A percentile compares a stretch with the other conserved stretches of the same genome.
Evolutionary conservation across 2,888 invertebrate species (phyloP).

Genomic region (Tryphoninae sp.): DNA sequence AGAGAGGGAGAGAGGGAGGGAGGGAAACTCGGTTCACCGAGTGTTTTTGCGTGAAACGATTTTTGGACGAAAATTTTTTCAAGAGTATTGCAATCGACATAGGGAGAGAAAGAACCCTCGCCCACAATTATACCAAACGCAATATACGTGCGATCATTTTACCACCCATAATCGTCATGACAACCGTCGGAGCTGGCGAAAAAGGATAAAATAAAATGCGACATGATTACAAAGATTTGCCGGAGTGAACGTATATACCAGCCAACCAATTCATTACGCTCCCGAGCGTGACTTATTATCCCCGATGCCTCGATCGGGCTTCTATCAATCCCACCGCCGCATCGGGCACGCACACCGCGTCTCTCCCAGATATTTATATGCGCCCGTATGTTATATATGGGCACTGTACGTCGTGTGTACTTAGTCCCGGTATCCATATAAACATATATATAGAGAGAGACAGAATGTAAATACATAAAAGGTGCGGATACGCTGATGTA

Average conservation of each 20-base stretch:
- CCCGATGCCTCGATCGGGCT: conserved; percentile 43
- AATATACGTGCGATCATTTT: conserved; percentile 17
- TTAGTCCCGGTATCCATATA: conserved; percentile 18
- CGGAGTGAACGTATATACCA: conserved; percentile 4
- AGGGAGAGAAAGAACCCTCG: neutral
- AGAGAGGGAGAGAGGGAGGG: conserved; percentile 32
- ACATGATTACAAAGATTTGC: neutral
- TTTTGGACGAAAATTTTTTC: neutral
- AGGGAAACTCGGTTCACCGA: neutral
- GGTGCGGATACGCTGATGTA: conserved; percentile 24
- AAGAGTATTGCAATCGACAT: neutral
- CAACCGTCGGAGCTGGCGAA: neutral
- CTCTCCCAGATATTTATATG: conserved; percentile 6
- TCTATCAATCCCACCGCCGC: conserved; percentile 43
- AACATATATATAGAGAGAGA: conserved; percentile 10
- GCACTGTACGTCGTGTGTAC: conserved; percentile 2
- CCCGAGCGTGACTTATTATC: conserved; percentile 69
- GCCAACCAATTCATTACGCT: conserved; percentile 69
- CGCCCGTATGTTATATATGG: neutral
- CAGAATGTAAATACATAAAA: conserved; percentile 42
- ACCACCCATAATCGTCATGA: neutral
- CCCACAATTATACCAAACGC: neutral
- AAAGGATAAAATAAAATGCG: neutral
- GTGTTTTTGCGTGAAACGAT: no score
- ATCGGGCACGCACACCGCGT: conserved; percentile 28